Evolutionary conservation across 2,797 vertebrate species (phyloP).

Genomic region (Myotis vivesi): DNA sequence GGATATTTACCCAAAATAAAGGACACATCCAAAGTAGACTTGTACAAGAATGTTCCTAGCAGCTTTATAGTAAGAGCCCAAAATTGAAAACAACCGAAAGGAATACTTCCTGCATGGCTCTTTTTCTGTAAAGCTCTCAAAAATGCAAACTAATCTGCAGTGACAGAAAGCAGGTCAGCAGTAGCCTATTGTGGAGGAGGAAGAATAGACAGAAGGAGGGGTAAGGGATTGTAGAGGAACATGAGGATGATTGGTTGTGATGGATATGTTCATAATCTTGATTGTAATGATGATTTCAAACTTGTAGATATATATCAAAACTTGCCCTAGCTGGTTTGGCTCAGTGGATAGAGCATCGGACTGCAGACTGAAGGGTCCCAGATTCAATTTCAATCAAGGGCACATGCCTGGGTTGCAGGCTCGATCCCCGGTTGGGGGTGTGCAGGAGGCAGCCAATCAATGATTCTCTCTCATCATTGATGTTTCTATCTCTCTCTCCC

Average conservation of each 20-base stretch:
- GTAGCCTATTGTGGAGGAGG: neutral
- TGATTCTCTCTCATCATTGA: too few relatives aligned
- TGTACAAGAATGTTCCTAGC: neutral
- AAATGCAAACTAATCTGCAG: constrained; percentile 1
- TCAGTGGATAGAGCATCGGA: too few relatives aligned
- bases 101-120: neutral
- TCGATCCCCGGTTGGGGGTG: too few relatives aligned
- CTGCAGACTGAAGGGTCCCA: too few relatives aligned
- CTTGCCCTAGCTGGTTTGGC: too few relatives aligned
- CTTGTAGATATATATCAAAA: neutral
- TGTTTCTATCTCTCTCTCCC: too few relatives aligned
- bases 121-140: constrained; percentile 1
- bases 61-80: neutral
- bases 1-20: neutral
- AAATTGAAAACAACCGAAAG: neutral
- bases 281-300: neutral
- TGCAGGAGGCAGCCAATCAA: too few relatives aligned
- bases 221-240: neutral
- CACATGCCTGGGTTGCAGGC: too few relatives aligned
- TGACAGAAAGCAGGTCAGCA: neutral
- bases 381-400: too few relatives aligned
- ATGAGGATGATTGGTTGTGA: neutral
- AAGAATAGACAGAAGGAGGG: neutral
- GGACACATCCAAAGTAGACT: neutral
- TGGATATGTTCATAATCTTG: neutral